phyloP scores from a whole-genome alignment of 2,797 vertebrate genomes.

The Morelia viridis region DNA sequence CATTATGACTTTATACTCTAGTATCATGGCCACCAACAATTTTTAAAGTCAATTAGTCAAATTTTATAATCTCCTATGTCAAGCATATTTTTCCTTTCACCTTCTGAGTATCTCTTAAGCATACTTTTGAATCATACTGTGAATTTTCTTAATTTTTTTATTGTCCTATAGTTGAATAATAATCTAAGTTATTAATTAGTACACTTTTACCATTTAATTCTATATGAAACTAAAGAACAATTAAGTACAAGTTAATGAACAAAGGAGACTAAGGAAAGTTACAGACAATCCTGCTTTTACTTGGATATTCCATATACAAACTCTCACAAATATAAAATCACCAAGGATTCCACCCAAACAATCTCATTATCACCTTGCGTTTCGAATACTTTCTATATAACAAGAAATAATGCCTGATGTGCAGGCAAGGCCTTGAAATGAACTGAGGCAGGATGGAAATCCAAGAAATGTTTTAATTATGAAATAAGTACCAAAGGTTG shows the following conservation, averaged over 20 bases:
- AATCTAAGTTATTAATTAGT: neutral
- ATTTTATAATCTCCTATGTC: neutral
- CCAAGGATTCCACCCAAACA: neutral
- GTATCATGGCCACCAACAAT: neutral
- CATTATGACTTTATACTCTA: neutral
- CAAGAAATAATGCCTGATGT: slow-evolving; percentile 7
- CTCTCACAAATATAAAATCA: neutral
- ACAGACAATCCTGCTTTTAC: neutral
- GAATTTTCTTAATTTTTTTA: neutral
- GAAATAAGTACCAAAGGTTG: slow-evolving; percentile 38
- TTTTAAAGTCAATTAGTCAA: neutral
- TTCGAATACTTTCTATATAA: neutral
- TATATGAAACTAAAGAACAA: neutral
- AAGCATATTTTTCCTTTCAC: neutral
- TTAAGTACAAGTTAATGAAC: neutral
- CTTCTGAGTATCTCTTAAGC: neutral
- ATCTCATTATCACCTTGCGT: slow-evolving; percentile 23
- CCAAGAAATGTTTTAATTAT: slow-evolving; percentile 43
- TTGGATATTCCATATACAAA: neutral
- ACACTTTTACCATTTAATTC: neutral
- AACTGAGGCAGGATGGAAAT: slow-evolving; percentile 27
- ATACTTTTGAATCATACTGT: neutral
- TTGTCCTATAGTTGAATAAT: neutral
- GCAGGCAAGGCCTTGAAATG: slow-evolving; percentile 44
- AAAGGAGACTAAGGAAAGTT: neutral